A percentile compares a stretch with the other conserved stretches of the same genome.
Evolutionary conservation across 2,797 vertebrate species (phyloP).

Genomic region (Acanthopagrus latus): DNA sequence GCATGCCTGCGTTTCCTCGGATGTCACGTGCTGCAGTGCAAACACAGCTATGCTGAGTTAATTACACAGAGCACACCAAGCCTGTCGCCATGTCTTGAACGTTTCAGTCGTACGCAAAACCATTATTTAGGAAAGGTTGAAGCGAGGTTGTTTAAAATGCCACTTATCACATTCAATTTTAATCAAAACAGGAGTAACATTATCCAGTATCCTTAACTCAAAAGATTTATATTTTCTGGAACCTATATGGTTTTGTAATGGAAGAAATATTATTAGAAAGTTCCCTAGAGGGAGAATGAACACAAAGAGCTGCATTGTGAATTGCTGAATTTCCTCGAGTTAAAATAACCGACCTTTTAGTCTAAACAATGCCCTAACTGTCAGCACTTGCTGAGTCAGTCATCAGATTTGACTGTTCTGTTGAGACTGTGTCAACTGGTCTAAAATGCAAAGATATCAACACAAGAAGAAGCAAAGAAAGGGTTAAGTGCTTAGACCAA

Average conservation of each 20-base stretch:
- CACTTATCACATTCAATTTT: neutral
- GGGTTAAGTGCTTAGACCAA: slow-evolving; percentile 35
- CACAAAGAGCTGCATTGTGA: slow-evolving; percentile 63
- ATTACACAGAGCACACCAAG: slow-evolving; percentile 48
- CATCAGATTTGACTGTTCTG: slow-evolving; percentile 33
- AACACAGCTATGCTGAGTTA: slow-evolving; percentile 55
- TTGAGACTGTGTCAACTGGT: slow-evolving; percentile 28
- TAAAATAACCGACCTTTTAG: slow-evolving; percentile 70
- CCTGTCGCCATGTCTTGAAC: neutral
- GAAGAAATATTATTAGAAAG: slow-evolving; percentile 61
- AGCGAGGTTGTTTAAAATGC: neutral
- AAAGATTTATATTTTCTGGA: slow-evolving; percentile 19
- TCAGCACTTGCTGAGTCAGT: slow-evolving; percentile 61
- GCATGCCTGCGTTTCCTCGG: slow-evolving; percentile 82
- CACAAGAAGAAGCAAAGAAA: slow-evolving; percentile 23
- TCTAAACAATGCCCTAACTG: slow-evolving; percentile 57
- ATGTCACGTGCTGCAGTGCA: slow-evolving; percentile 67
- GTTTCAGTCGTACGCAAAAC: slow-evolving; percentile 10
- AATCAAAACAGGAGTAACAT: neutral
- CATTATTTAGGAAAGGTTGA: neutral
- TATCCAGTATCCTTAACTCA: neutral
- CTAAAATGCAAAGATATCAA: slow-evolving; percentile 36
- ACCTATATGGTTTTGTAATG: slow-evolving; percentile 20
- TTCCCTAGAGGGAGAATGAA: slow-evolving; percentile 33
- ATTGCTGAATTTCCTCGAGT: slow-evolving; percentile 23